Evolutionary conservation across 1,140 invertebrate genomes (phyloP), one percentile per base, ranked within the genome.

Genomic region (Aphaenogaster rudis): DNA sequence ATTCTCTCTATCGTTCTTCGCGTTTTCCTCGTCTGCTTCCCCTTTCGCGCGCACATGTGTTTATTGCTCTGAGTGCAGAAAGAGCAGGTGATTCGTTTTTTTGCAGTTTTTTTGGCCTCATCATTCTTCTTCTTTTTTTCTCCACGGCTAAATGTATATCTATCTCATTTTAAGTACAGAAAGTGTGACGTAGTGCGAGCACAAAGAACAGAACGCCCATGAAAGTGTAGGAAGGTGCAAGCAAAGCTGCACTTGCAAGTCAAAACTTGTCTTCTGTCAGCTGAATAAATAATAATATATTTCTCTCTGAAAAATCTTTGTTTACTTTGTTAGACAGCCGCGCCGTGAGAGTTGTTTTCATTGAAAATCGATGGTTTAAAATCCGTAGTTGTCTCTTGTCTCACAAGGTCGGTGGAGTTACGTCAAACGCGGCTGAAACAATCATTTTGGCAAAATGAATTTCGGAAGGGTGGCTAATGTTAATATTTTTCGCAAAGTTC

Each of bases 361-460:
- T 57, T 69, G 42, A 81, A 69, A 33, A 59, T 81, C 21, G 50
- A 61, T 64, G 7, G 2, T 64, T 36, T 50, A 50, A 64, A 42
- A 39, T 57, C 7, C 6, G 39, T 13, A 33, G 21, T 48, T 45
- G 33, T 42, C 39, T 81, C 21, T 71, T 71, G 52, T 71, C 21
- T 57, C 0, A 2, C 66, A 45, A 69, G 66, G 21, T 81, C 11
- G 4, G 36, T 15, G 36, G 17, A n/a, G 42, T 61, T 61, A 61
- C 42, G 69, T 74, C 52, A 76, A 74, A 61, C 28, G 8, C 17
- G 13, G 9, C n/a, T 63, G 7, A 13, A 61, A 17, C 28, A 2
- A 17, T 2, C 66, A 1, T 74, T 59, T 74, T 57, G n/a, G 8
- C n/a, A 86, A 87, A 59, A 93, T 92, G 76, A 92, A 91, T 89